Conservation (phyloP, 1,140 invertebrate genomes). For the Diorhabda sublineata region DNA sequence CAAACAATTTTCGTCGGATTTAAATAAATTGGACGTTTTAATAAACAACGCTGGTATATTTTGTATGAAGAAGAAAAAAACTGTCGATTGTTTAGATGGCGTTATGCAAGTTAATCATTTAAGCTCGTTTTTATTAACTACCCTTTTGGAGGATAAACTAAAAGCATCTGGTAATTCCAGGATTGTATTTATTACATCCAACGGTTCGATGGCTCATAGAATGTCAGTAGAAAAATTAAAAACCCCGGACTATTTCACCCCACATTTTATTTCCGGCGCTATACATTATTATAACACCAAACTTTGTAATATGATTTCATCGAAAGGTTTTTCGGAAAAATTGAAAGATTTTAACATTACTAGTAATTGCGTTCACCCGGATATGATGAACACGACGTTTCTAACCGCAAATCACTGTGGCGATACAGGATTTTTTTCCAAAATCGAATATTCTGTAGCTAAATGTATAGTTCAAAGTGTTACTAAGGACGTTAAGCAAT, state of each 20-base stretch:
- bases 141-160: constrained; percentile 52
- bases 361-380: constrained; percentile 53
- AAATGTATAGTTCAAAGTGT: constrained; percentile 13
- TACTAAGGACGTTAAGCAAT: constrained; percentile 20
- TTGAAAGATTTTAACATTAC: constrained; percentile 43
- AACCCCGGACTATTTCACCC: constrained; percentile 17
- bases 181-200: constrained; percentile 40
- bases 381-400: constrained; percentile 36
- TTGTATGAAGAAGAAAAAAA: constrained; percentile 42
- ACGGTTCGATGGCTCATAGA: constrained; percentile 29
- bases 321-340: constrained; percentile 36
- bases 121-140: constrained; percentile 62
- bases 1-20: constrained; percentile 47
- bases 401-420: constrained; percentile 6
- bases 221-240: constrained; percentile 27
- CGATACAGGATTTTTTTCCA: constrained; percentile 5
- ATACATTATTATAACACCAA: constrained; percentile 41
- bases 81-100: constrained; percentile 57
- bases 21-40: constrained; percentile 58
- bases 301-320: constrained; percentile 39
- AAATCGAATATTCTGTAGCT: constrained; percentile 4
- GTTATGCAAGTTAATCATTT: constrained; percentile 64
- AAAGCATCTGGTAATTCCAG: constrained; percentile 34
- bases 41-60: constrained; percentile 63
- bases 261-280: constrained; percentile 16